Base-by-base conservation (phyloP, 2,797 vertebrate genomes). In the Cercopithecus neglectus region DNA sequence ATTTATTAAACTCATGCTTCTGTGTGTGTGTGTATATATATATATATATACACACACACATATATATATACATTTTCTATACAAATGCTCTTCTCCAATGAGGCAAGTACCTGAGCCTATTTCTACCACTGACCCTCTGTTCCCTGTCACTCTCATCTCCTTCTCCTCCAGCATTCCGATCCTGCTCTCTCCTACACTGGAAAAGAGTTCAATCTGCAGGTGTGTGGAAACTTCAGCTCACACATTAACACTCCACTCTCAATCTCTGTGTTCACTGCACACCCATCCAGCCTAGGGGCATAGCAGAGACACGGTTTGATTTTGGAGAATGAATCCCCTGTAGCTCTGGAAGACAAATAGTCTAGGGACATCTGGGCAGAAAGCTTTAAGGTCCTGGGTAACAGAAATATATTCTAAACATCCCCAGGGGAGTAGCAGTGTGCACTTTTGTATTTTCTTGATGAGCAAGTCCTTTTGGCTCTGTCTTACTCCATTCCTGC, bases 21-120 rank as follows among this genome's bases (percentile, higher is more conserved):
- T 83, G 6, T 53, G 30, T 67, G 8, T n/a, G 7, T 4, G 0
- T 8, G 7, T 4, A 0, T 8, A 17, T 12, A 61, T 13, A 0
- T 8, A 16, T 33, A 33, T 7, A 17, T 5, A 61, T 5, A 59
- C 5, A 61, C 5, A 59, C 0, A 14, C 4, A 17, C 36, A 33
- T 64, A 74, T 0, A 28, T 16, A 36, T 70, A 70, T 11, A 70
- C 39, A 36, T 61, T 88, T 82, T 92, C 36, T 57, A 70, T 50
- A 70, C 22, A 92, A 78, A 89, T 61, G 17, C 88, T 22, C 30
- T 61, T 74, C 48, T 78, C n/a, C 28, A 57, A n/a, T 53, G 36
- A 92, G 9, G 36, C 13, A 92, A 36, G 12, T 14, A 72, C 2
- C 4, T 81, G 19, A 57, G 26, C 12, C n/a, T 10, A 1, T 11